phyloP scores from a whole-genome alignment of 2,113 vertebrate genomes.

The Microcebus lehilahytsara region DNA sequence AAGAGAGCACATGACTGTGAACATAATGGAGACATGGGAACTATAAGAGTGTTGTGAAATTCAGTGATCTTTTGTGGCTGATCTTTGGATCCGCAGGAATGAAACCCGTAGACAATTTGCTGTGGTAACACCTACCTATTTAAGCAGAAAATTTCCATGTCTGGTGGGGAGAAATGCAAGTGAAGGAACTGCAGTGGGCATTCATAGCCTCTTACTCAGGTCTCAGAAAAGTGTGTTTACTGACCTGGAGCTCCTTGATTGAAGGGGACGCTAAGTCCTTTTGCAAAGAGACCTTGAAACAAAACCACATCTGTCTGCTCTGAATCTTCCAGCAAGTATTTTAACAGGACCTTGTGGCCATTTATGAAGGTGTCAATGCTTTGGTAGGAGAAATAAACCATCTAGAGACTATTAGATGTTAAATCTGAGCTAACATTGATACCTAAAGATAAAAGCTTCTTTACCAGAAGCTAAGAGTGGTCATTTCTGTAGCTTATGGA shows the following conservation, averaged over 20 bases:
- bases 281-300: neutral
- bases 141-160: neutral
- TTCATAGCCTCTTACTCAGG: fast-evolving
- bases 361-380: neutral
- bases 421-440: neutral
- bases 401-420: neutral
- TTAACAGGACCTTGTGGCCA: neutral
- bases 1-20: fast-evolving
- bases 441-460: neutral
- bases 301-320: fast-evolving
- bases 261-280: neutral
- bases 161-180: neutral
- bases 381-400: neutral
- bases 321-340: neutral
- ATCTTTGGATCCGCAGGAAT: neutral
- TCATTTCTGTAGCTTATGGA: neutral
- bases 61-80: neutral
- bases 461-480: neutral
- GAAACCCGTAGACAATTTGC: neutral
- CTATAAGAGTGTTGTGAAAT: no score
- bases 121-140: neutral
- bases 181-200: neutral
- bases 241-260: neutral
- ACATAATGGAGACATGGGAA: neutral
- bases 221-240: neutral